Percentiles rank a stretch among this genome's conserved stretches.
Conservation (phyloP, 2,888 invertebrate genomes). For the Cotesia congregata region DNA sequence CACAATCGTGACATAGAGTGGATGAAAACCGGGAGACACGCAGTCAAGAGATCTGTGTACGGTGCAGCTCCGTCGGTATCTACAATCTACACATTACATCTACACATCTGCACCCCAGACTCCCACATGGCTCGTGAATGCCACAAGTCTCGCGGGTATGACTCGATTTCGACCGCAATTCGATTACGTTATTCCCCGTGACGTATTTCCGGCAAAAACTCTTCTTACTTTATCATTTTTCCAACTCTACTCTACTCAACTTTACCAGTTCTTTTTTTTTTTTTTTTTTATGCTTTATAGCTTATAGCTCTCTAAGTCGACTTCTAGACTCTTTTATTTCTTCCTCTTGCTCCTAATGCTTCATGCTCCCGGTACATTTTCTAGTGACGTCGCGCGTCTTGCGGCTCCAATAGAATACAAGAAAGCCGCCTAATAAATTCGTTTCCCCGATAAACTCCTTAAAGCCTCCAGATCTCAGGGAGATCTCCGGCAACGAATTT, state of each 20-base stretch:
- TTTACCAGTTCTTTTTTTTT: not conserved
- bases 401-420: conserved; percentile 20
- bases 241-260: no score
- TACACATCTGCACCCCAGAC: not conserved
- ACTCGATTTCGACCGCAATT: conserved; percentile 52
- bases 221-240: conserved; percentile 3
- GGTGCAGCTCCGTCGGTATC: not conserved
- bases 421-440: conserved; percentile 43
- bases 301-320: no score
- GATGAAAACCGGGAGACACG: conserved; percentile 25
- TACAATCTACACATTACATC: not conserved
- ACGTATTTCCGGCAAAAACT: conserved; percentile 45
- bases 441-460: conserved; percentile 42
- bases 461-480: conserved; percentile 33
- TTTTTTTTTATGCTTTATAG: conserved; percentile 2
- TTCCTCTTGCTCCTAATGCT: no score
- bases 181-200: conserved; percentile 50
- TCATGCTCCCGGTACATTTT: not conserved
- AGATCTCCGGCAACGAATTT: conserved; percentile 41
- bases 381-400: conserved; percentile 19
- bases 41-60: conserved; percentile 2
- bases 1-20: conserved; percentile 29
- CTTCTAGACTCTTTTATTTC: conserved; percentile 6
- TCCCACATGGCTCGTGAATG: conserved; percentile 9
- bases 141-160: conserved; percentile 38